phyloP scores from a whole-genome alignment of 2,888 invertebrate genomes.

The Doris montereyensis region DNA sequence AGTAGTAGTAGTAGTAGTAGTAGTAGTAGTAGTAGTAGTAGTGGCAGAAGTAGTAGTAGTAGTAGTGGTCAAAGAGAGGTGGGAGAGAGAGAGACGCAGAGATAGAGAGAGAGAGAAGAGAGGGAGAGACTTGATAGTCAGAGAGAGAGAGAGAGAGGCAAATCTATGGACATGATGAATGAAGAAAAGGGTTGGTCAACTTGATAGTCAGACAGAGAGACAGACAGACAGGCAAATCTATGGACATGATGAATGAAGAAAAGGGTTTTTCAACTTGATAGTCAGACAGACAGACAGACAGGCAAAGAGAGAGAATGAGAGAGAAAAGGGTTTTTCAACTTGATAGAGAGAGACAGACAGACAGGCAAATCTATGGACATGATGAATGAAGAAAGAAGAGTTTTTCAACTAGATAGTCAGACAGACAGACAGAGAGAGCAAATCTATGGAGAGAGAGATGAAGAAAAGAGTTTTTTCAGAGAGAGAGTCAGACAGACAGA shows the following conservation, averaged over 20 bases:
- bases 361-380: not conserved
- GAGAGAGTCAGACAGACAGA: too few species aligned
- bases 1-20: not conserved
- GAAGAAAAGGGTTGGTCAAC: not conserved
- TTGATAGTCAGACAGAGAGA: not conserved
- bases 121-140: too few species aligned
- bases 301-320: not conserved
- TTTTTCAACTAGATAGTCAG: not conserved
- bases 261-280: not conserved
- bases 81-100: too few species aligned
- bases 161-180: not conserved
- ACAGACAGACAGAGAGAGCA: not conserved
- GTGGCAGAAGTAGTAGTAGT: slow-evolving; percentile 10
- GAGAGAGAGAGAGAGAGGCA: slow-evolving; percentile 9
- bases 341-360: not conserved
- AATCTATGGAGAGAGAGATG: not conserved
- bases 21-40: not conserved
- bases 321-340: too few species aligned
- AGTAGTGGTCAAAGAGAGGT: not conserved
- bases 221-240: not conserved
- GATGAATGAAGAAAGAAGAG: too few species aligned
- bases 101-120: too few species aligned
- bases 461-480: not conserved
- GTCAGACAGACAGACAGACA: not conserved
- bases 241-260: not conserved